Conservation (phyloP, 2,888 invertebrate genomes). For the Nomada fabriciana region DNA sequence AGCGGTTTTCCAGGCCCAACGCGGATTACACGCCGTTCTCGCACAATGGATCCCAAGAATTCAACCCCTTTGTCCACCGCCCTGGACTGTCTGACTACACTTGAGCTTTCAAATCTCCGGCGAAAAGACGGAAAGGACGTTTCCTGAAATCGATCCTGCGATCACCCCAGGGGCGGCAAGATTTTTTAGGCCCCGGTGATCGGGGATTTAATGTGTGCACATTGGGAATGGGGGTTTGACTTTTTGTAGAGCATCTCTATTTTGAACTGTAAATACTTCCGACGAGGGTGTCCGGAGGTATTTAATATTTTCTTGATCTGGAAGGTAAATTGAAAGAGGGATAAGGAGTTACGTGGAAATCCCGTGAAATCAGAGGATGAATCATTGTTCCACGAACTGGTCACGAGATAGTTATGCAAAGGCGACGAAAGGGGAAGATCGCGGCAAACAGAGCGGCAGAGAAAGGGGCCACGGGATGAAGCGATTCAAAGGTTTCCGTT, state of each 20-base stretch:
- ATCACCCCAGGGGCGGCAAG: no score
- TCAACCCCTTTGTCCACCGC: not conserved
- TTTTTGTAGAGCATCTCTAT: no score
- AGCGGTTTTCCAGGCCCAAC: slow-evolving; percentile 56
- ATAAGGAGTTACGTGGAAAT: not conserved
- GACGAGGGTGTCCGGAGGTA: no score
- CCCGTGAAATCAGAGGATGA: not conserved
- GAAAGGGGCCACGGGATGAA: slow-evolving; percentile 20
- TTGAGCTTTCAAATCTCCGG: slow-evolving; percentile 1
- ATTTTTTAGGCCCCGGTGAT: no score
- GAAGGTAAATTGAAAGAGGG: no score
- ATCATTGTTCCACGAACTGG: slow-evolving; percentile 33
- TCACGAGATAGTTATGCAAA: slow-evolving; percentile 27
- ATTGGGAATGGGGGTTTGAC: no score
- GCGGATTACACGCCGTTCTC: slow-evolving; percentile 59
- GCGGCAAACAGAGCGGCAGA: not conserved
- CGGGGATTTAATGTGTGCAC: no score
- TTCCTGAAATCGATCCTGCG: not conserved
- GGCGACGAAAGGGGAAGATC: slow-evolving; percentile 8
- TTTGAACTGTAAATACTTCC: no score
- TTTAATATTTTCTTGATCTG: no score
- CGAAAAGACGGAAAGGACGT: no score
- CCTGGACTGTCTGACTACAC: not conserved
- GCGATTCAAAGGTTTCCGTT: slow-evolving; percentile 46
- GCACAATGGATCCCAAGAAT: slow-evolving; percentile 54